A percentile compares a stretch with the other conserved stretches of the same genome.
Evolutionary conservation across 2,888 invertebrate species (phyloP).

Genomic region (Hydropsyche betteni): DNA sequence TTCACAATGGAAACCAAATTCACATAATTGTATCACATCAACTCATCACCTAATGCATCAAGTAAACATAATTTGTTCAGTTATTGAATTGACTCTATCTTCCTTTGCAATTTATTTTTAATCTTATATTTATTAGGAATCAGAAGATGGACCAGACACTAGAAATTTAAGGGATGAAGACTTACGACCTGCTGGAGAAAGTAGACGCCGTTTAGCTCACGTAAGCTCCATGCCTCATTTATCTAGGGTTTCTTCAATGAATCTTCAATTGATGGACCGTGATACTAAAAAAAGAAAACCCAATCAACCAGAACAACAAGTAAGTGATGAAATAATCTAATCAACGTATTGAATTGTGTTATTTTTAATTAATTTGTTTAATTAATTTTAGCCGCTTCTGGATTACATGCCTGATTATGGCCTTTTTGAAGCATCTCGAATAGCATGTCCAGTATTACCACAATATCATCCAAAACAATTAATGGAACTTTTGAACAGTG

Average conservation of each 20-base stretch:
- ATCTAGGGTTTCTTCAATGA: slow-evolving; percentile 85
- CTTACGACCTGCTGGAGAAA: slow-evolving; percentile 64
- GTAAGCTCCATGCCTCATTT: slow-evolving; percentile 83
- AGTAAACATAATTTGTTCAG: slow-evolving; percentile 33
- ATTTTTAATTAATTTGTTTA: slow-evolving; percentile 1
- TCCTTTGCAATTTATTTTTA: slow-evolving; percentile 52
- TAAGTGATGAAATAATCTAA: neutral
- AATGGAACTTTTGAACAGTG: slow-evolving; percentile 97
- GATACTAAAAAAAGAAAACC: slow-evolving; percentile 74
- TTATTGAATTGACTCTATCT: neutral
- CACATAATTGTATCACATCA: slow-evolving; percentile 40
- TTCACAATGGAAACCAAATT: slow-evolving; percentile 93
- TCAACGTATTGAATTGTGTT: neutral
- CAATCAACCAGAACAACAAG: slow-evolving; percentile 57
- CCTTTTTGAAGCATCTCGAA: slow-evolving; percentile 95
- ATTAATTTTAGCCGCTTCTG: slow-evolving; percentile 60
- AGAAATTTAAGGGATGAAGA: slow-evolving; percentile 78
- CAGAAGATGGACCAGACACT: slow-evolving; percentile 77
- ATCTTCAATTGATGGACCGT: slow-evolving; percentile 79
- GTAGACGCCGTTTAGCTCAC: slow-evolving; percentile 73
- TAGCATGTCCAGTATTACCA: slow-evolving; percentile 96
- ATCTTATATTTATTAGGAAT: slow-evolving; percentile 63
- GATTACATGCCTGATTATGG: slow-evolving; percentile 95
- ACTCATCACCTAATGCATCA: slow-evolving; percentile 49
- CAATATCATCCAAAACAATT: slow-evolving; percentile 99